Conservation (phyloP, 35 echinoderm and acorn worm species). For the Apostichopus parvimensis region DNA sequence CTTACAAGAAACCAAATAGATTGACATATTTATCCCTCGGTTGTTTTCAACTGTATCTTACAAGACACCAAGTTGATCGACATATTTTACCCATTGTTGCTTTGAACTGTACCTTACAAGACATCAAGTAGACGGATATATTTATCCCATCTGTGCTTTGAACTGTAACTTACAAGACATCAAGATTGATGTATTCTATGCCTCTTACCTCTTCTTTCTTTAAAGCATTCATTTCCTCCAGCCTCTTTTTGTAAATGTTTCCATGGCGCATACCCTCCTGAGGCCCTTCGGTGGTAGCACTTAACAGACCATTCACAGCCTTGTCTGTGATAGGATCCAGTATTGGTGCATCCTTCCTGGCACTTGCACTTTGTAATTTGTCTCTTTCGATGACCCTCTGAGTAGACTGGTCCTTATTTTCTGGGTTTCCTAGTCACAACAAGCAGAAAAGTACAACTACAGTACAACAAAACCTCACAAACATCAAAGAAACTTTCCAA, state of each 20-base stretch:
- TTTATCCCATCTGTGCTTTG: too few relatives aligned
- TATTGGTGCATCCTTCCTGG: background rate
- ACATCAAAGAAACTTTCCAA: too few relatives aligned
- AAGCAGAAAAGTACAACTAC: background rate
- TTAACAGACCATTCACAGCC: background rate
- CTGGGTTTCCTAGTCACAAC: background rate
- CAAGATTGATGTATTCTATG: too few relatives aligned
- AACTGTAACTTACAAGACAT: too few relatives aligned
- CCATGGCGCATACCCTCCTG: background rate
- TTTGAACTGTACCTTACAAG: too few relatives aligned
- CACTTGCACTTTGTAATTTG: background rate
- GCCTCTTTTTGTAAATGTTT: constrained; percentile 31
- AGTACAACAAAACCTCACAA: too few relatives aligned
- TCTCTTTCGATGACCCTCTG: background rate
- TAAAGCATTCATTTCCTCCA: constrained; percentile 1
- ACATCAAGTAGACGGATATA: too few relatives aligned
- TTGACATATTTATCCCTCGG: too few relatives aligned
- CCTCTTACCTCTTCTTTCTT: constrained; percentile 14
- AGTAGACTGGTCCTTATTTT: background rate
- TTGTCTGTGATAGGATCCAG: constrained; percentile 1
- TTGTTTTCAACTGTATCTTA: too few relatives aligned
- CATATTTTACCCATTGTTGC: too few relatives aligned
- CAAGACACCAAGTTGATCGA: too few relatives aligned
- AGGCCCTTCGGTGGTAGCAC: background rate
- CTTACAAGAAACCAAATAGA: too few relatives aligned